Conservation (phyloP, 2,888 invertebrate species). For the Hesperia comma region DNA sequence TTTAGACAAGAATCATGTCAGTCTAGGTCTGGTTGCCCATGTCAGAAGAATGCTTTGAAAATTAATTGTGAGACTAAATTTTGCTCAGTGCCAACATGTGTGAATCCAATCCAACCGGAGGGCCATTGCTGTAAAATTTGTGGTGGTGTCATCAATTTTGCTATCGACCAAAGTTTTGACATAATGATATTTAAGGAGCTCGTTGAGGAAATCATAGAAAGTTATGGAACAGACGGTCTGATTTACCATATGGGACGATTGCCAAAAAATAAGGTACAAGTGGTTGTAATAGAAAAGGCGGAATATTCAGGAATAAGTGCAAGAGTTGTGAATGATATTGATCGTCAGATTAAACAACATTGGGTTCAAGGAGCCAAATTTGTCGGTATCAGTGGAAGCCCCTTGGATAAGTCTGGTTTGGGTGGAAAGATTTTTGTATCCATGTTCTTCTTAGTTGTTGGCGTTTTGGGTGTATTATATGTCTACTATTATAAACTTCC, state of each 20-base stretch:
- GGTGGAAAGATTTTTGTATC: conserved; percentile 65
- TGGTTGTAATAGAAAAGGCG: conserved; percentile 67
- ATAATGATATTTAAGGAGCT: conserved; percentile 57
- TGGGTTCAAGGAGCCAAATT: conserved; percentile 57
- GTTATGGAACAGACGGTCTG: conserved; percentile 52
- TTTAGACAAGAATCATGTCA: conserved; percentile 47
- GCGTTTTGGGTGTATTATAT: conserved; percentile 60
- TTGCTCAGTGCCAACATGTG: conserved; percentile 63
- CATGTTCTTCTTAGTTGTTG: conserved; percentile 64
- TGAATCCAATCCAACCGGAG: conserved; percentile 63
- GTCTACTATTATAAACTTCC: conserved; percentile 63
- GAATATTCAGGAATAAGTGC: conserved; percentile 67
- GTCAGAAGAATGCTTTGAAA: conserved; percentile 55
- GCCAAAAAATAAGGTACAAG: conserved; percentile 57
- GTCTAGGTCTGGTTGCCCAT: conserved; percentile 65
- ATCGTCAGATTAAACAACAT: conserved; percentile 53
- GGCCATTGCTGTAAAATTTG: conserved; percentile 76
- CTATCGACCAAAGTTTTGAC: conserved; percentile 60
- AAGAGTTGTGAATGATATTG: conserved; percentile 58
- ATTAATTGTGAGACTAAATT: conserved; percentile 66
- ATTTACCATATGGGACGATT: conserved; percentile 64
- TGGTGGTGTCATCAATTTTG: conserved; percentile 64
- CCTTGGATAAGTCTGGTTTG: conserved; percentile 58
- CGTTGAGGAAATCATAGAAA: conserved; percentile 53
- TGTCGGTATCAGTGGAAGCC: conserved; percentile 62